These are phyloP conservation scores for Eupsilia transversa DNA, from an alignment of 2,888 invertebrate genomes.

Conservation along the genomic window DNA sequence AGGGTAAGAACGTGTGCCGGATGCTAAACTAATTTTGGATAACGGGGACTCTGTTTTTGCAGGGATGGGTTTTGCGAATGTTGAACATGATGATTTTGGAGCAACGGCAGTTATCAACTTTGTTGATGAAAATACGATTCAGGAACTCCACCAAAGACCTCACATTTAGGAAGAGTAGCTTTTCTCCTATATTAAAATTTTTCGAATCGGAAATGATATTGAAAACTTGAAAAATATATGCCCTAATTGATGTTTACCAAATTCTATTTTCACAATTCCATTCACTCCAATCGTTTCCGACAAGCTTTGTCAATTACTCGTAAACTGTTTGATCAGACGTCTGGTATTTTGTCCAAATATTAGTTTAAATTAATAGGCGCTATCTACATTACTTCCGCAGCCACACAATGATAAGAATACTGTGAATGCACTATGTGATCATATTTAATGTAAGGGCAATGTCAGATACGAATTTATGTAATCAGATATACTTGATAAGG, in stretches of 20 bases:
- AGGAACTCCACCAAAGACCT: no score
- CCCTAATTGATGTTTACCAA: conserved; percentile 11
- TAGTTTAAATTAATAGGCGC: conserved; percentile 62
- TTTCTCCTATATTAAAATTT: not conserved
- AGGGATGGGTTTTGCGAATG: conserved; percentile 42
- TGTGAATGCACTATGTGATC: conserved; percentile 72
- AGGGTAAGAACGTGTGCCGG: conserved; percentile 75
- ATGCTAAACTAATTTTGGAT: conserved; percentile 77
- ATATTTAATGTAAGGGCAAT: conserved; percentile 83
- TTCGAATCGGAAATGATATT: not conserved
- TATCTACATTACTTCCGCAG: conserved; percentile 79
- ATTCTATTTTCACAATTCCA: conserved; percentile 20
- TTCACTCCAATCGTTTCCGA: conserved; percentile 36
- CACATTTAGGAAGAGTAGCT: no score
- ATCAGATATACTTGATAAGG: conserved; percentile 78
- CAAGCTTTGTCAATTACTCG: conserved; percentile 59
- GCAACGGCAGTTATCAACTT: conserved; percentile 31
- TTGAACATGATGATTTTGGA: conserved; percentile 9
- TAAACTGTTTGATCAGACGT: conserved; percentile 54
- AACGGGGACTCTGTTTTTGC: conserved; percentile 74
- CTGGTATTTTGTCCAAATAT: conserved; percentile 61
- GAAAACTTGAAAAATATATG: not conserved
- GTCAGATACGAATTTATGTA: conserved; percentile 84
- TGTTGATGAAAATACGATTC: no score
- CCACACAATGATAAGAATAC: conserved; percentile 79